A percentile compares a stretch with the other conserved stretches of the same genome.
Conservation (phyloP, 2,113 vertebrate species). For the Sceloporus undulatus region DNA sequence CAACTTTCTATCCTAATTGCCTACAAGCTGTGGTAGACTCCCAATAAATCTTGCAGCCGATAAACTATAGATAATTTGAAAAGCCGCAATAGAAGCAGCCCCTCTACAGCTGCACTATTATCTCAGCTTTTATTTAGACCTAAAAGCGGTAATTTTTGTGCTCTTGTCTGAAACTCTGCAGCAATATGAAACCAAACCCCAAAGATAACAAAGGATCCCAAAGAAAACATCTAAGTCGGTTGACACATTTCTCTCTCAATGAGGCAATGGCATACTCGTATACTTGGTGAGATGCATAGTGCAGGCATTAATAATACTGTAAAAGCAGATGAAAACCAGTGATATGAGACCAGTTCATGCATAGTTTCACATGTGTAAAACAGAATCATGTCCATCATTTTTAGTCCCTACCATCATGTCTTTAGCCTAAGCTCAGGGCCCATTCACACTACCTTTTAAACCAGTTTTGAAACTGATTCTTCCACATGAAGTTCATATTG, state of each 20-base stretch:
- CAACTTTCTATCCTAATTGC: slow-evolving; percentile 74
- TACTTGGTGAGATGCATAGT: background rate
- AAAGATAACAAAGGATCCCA: slow-evolving; percentile 65
- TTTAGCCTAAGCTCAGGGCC: background rate
- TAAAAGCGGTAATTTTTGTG: slow-evolving; percentile 67
- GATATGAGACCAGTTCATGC: background rate
- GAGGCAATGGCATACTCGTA: slow-evolving; percentile 14
- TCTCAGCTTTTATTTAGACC: slow-evolving; percentile 73
- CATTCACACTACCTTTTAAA: too few species aligned
- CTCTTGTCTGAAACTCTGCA: slow-evolving; percentile 60
- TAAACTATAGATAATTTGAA: slow-evolving; percentile 73
- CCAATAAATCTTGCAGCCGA: slow-evolving; percentile 71
- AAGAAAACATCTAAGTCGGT: slow-evolving; percentile 21
- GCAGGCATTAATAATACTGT: background rate
- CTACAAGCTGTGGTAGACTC: slow-evolving; percentile 63
- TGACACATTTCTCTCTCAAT: background rate
- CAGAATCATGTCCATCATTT: background rate
- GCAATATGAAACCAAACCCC: slow-evolving; percentile 69
- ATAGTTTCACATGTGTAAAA: background rate
- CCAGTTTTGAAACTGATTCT: too few species aligned
- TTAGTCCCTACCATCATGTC: background rate
- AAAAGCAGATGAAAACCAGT: background rate
- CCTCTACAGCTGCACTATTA: slow-evolving; percentile 73
- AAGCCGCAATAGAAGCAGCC: slow-evolving; percentile 70
- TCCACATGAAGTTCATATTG: too few species aligned